These are phyloP conservation scores for Phenganax marumi DNA, from an alignment of 92 coral and sea anemone species.

Conservation along the genomic window DNA sequence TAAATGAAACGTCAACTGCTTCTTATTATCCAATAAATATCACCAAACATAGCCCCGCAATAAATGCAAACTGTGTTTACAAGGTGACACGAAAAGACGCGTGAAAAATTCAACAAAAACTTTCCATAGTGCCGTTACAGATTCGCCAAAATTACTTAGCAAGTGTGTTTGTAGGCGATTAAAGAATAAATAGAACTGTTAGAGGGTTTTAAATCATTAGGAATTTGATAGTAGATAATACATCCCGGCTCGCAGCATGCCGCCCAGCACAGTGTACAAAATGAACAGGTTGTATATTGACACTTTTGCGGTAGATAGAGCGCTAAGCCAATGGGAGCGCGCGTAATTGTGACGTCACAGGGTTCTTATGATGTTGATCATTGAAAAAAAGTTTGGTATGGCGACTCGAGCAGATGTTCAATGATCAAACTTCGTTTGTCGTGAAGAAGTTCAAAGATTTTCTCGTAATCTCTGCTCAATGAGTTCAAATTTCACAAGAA, in stretches of 20 bases:
- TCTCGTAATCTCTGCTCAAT: slow-evolving; percentile 3
- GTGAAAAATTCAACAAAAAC: background rate
- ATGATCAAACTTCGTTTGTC: slow-evolving; percentile 24
- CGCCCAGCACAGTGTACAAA: slow-evolving; percentile 1
- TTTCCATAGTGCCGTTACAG: background rate
- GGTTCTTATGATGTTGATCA: slow-evolving; percentile 42
- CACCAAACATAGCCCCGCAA: background rate
- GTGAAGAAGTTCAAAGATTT: slow-evolving; percentile 16
- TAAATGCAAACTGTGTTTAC: slow-evolving; percentile 18
- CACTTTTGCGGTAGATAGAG: slow-evolving; percentile 7
- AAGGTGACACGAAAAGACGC: background rate
- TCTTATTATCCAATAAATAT: slow-evolving; percentile 23
- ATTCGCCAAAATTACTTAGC: background rate
- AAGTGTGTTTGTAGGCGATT: background rate
- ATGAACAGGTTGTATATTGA: slow-evolving; percentile 47
- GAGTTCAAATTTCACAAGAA: background rate
- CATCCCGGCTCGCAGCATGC: background rate
- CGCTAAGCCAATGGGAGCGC: slow-evolving; percentile 25
- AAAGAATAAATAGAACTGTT: background rate
- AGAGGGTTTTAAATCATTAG: background rate
- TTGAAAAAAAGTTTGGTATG: slow-evolving; percentile 38
- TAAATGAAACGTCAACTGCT: background rate
- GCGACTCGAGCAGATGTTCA: slow-evolving; percentile 47
- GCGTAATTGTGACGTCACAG: slow-evolving; percentile 33
- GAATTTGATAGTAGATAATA: slow-evolving; percentile 2